These are phyloP conservation scores for Habropoda laboriosa DNA, from an alignment of 1,140 invertebrate species.

Conservation along the genomic window DNA sequence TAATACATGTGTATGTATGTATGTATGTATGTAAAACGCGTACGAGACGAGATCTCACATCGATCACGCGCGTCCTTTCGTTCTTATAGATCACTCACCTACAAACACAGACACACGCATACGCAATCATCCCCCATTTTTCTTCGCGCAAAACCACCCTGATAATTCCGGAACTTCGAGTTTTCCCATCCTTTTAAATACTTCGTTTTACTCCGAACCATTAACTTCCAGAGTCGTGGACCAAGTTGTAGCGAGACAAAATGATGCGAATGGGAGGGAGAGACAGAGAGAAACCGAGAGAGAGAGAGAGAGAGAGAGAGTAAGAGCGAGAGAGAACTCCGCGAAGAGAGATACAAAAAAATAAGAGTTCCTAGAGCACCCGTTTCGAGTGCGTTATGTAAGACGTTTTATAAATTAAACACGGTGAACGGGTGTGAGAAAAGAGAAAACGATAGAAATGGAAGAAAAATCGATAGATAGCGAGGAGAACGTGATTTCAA, in stretches of 20 bases:
- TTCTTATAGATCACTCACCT: constrained; percentile 33
- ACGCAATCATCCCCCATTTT: constrained; percentile 1
- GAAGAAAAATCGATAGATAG: neutral
- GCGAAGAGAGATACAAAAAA: constrained; percentile 8
- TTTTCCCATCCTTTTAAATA: neutral
- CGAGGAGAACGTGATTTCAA: neutral
- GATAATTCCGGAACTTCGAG: neutral
- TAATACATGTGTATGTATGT: constrained; percentile 35
- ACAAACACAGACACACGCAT: neutral
- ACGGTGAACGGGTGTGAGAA: neutral
- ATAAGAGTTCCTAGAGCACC: constrained; percentile 47
- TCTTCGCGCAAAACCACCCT: constrained; percentile 15
- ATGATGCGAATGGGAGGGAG: constrained; percentile 25
- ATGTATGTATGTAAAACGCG: constrained; percentile 25
- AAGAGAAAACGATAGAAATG: constrained; percentile 6
- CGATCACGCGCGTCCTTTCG: constrained; percentile 28
- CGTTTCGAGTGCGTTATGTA: constrained; percentile 12
- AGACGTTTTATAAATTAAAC: constrained; percentile 36
- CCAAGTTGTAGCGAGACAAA: constrained; percentile 68
- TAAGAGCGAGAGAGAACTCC: neutral
- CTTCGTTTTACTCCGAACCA: constrained; percentile 26
- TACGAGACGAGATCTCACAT: constrained; percentile 40
- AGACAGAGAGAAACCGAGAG: constrained; percentile 1
- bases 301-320: neutral
- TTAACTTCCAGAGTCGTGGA: constrained; percentile 71